Evolutionary conservation across 2,888 invertebrate species (phyloP).

Genomic region (Lycia hirtaria): DNA sequence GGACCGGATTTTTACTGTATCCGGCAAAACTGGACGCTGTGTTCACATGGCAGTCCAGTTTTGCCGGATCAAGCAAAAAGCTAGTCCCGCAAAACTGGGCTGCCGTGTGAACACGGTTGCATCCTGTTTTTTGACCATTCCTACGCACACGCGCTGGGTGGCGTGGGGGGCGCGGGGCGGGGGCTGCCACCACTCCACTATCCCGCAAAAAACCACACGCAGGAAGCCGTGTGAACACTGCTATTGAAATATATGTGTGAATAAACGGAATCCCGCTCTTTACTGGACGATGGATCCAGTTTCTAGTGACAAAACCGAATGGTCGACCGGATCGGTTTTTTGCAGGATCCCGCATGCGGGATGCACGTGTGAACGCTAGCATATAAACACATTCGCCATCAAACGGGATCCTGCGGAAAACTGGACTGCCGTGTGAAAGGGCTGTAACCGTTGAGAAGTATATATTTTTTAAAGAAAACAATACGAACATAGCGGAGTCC

Average conservation of each 20-base stretch:
- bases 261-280: not conserved
- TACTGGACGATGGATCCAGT: not conserved
- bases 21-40: not conserved
- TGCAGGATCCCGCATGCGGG: not conserved
- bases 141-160: not conserved
- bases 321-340: not conserved
- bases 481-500: no score
- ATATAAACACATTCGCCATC: not conserved
- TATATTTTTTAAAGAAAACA: no score
- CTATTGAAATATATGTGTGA: slow-evolving; percentile 1
- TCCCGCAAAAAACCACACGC: not conserved
- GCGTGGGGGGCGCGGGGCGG: not conserved
- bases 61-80: not conserved
- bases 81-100: not conserved
- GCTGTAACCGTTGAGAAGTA: no score
- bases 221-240: not conserved
- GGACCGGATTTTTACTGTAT: not conserved
- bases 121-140: not conserved
- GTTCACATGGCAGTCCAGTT: not conserved
- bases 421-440: not conserved
- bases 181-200: slow-evolving; percentile 1
- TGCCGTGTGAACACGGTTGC: not conserved
- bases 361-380: no score
- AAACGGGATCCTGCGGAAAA: not conserved
- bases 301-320: not conserved